phyloP scores from a whole-genome alignment of 1,140 invertebrate genomes.

The Cherax destructor region DNA sequence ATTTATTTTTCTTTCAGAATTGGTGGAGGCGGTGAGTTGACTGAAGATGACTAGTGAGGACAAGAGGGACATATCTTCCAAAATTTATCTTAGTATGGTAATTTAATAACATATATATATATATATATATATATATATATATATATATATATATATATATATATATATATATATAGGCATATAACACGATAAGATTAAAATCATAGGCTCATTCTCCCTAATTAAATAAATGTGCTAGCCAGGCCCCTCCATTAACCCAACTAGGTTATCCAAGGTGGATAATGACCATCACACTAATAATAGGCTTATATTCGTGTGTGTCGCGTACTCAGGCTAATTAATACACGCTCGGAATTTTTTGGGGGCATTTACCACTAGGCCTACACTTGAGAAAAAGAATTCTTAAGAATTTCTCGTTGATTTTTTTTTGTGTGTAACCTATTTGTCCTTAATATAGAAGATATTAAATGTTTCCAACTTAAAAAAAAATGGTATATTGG shows the following conservation, averaged over 20 bases:
- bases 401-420: too few relatives aligned
- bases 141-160: background rate
- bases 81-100: too few relatives aligned
- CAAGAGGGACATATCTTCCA: too few relatives aligned
- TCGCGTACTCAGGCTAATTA: too few relatives aligned
- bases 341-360: too few relatives aligned
- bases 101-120: background rate
- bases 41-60: background rate
- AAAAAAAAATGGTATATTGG: too few relatives aligned
- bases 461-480: too few relatives aligned
- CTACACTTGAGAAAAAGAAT: too few relatives aligned
- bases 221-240: background rate
- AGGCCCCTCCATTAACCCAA: background rate
- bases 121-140: background rate
- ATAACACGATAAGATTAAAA: background rate
- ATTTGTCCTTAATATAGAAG: too few relatives aligned
- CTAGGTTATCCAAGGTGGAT: background rate
- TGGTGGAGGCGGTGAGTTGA: conserved; percentile 7
- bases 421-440: too few relatives aligned
- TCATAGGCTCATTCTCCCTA: background rate
- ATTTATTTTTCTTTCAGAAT: background rate
- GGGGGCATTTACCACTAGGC: too few relatives aligned
- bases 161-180: background rate
- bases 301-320: background rate
- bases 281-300: background rate